phyloP scores from a whole-genome alignment of 2,888 invertebrate genomes.

The Tineola bisselliella region DNA sequence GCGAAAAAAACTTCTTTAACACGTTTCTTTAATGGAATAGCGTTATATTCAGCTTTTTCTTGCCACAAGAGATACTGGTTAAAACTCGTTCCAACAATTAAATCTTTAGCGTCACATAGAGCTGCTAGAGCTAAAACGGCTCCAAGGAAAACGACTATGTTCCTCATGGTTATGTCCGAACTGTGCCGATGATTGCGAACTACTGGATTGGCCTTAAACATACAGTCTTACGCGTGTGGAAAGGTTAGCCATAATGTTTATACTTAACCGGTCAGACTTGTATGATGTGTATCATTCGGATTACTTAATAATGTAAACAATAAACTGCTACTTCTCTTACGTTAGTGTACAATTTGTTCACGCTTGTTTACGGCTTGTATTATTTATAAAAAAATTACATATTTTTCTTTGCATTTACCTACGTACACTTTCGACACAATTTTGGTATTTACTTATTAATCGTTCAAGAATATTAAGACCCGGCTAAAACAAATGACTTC shows the following conservation, averaged over 20 bases:
- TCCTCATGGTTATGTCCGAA: constrained; percentile 38
- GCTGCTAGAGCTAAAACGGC: constrained; percentile 38
- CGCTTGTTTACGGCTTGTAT: too few relatives aligned
- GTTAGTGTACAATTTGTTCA: too few relatives aligned
- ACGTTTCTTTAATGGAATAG: constrained; percentile 54
- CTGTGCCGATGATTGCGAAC: constrained; percentile 29
- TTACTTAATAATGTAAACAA: not conserved
- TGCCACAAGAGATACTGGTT: constrained; percentile 49
- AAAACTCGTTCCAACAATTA: constrained; percentile 55
- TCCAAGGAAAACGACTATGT: constrained; percentile 32
- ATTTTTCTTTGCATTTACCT: too few relatives aligned
- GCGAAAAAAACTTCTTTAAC: constrained; percentile 57
- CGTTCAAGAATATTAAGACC: too few relatives aligned
- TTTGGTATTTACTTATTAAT: too few relatives aligned
- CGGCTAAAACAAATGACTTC: too few relatives aligned
- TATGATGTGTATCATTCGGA: not conserved
- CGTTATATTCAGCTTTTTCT: constrained; percentile 51
- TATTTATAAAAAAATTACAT: too few relatives aligned
- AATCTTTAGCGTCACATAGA: constrained; percentile 42
- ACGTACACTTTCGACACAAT: too few relatives aligned
- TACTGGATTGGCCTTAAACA: constrained; percentile 25
- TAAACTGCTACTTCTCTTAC: too few relatives aligned
- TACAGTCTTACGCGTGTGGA: not conserved
- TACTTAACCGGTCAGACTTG: not conserved
- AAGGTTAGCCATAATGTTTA: not conserved